Evolutionary conservation across 2,113 vertebrate species (phyloP).

Genomic region (Tauraco erythrolophus): DNA sequence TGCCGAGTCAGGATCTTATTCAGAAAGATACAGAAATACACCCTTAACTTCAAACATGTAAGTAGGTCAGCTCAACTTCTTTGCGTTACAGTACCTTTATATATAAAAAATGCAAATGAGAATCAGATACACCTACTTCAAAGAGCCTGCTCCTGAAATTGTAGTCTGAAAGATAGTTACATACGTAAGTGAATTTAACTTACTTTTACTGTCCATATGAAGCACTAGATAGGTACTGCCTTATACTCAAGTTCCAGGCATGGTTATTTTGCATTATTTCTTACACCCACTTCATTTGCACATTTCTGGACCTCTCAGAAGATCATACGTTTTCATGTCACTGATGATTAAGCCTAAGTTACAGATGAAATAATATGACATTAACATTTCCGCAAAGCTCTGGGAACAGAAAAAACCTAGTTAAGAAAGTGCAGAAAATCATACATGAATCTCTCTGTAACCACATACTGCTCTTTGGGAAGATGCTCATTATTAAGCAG

Average conservation of each 20-base stretch:
- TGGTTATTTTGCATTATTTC: not conserved
- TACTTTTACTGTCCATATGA: not conserved
- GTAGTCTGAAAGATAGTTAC: not conserved
- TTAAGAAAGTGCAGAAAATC: not conserved
- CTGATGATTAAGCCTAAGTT: not conserved
- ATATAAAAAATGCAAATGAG: constrained; percentile 5
- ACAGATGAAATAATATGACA: not conserved
- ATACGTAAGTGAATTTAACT: not conserved
- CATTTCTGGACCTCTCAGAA: not conserved
- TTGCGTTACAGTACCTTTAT: not conserved
- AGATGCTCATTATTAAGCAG: not conserved
- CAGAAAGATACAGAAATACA: not conserved
- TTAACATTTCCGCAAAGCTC: not conserved
- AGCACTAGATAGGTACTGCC: not conserved
- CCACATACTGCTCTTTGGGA: not conserved
- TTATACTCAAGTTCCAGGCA: not conserved
- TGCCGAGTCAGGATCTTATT: not conserved
- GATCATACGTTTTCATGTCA: not conserved
- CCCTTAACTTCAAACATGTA: not conserved
- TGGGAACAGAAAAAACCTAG: accelerated
- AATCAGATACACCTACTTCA: not conserved
- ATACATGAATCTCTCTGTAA: accelerated
- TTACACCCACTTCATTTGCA: not conserved
- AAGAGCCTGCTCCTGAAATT: not conserved
- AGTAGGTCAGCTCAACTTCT: not conserved